Conservation (phyloP, 1,140 invertebrate genomes). For the Rhyacophila brunnea region DNA sequence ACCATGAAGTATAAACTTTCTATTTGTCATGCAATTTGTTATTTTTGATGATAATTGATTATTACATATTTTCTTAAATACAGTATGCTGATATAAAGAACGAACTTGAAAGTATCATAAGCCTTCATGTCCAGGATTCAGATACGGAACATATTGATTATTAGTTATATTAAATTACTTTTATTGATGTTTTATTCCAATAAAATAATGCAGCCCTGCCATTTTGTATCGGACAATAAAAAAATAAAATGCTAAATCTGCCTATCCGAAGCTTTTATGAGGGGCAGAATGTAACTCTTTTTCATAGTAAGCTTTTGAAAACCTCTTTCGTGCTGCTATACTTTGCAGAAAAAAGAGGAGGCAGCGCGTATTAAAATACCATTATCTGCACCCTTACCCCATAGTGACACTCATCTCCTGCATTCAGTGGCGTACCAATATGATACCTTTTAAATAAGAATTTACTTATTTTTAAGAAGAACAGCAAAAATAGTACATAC, state of each 20-base stretch:
- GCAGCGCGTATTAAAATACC: slow-evolving; percentile 23
- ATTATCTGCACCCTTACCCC: slow-evolving; percentile 14
- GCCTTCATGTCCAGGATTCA: no score
- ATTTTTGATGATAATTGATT: no score
- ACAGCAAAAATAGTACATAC: no score
- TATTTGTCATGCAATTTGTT: no score
- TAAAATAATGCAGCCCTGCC: background rate
- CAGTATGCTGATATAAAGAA: no score
- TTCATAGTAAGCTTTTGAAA: background rate
- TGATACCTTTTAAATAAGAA: background rate
- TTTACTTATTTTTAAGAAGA: background rate
- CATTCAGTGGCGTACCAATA: background rate
- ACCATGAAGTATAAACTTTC: no score
- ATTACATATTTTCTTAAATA: no score
- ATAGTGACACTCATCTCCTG: background rate
- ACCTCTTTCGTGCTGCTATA: background rate
- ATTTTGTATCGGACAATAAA: background rate
- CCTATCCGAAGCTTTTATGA: background rate
- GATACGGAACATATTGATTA: no score
- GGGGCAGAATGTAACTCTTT: background rate
- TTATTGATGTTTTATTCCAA: no score
- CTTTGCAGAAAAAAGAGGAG: background rate
- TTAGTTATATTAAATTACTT: no score
- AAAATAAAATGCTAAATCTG: background rate
- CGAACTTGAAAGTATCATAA: no score